Conservation (phyloP, 2,888 invertebrate genomes). For the Andrena marginata region DNA sequence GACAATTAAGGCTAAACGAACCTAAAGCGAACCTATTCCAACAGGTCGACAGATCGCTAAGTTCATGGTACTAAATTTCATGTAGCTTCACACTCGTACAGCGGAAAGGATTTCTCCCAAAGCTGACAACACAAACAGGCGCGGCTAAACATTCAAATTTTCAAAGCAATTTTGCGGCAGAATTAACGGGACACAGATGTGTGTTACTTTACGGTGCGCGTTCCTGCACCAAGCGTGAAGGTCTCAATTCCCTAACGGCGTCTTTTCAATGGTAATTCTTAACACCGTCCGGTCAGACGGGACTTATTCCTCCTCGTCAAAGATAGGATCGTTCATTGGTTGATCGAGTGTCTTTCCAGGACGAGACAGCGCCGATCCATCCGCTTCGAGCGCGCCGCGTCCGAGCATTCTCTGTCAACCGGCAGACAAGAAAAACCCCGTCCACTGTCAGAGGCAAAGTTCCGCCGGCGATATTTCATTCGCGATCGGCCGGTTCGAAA, state of each 20-base stretch:
- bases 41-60: no score
- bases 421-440: slow-evolving; percentile 14
- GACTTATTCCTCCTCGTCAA: slow-evolving; percentile 6
- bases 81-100: no score
- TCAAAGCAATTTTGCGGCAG: neutral
- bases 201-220: neutral
- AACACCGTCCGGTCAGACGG: neutral
- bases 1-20: no score
- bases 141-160: neutral
- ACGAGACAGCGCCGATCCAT: slow-evolving; percentile 11
- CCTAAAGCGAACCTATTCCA: no score
- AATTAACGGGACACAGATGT: neutral
- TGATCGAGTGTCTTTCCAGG: slow-evolving; percentile 6
- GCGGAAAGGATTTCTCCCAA: no score
- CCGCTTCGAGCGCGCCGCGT: neutral
- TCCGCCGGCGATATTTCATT: slow-evolving; percentile 22
- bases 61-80: no score
- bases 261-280: neutral
- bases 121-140: neutral
- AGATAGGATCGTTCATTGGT: neutral
- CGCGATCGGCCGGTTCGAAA: slow-evolving; percentile 24
- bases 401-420: slow-evolving; percentile 6
- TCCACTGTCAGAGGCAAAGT: slow-evolving; percentile 21
- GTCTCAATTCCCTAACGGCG: neutral
- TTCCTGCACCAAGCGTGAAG: neutral